Base-by-base conservation (phyloP, 2,888 invertebrate genomes). In the Pherbina coryleti region DNA sequence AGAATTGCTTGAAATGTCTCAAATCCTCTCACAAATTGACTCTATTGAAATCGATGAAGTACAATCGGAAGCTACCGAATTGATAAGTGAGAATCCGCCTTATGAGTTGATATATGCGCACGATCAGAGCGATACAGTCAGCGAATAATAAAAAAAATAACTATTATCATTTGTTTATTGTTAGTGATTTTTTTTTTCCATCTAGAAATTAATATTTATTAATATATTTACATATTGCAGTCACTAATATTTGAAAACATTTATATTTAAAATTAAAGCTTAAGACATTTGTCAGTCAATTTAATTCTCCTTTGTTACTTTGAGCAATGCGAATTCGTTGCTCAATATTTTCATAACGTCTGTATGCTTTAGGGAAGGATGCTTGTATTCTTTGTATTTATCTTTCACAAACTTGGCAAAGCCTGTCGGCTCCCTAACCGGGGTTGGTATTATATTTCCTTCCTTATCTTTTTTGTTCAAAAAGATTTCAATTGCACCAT, bases 361-460 rank as follows among this genome's bases (percentile, higher is more conserved):
- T 2, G 86, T 86, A 79, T 89, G 89, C 37, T 86, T 85, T 9
- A 86, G 78, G 79, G 87, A 83, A 0, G 86, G 85, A 3, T 79
- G 82, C 74, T 90, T 89, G 72, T 84, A 84, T 34, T 85, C 82
- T 53, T 87, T 84, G 64, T 88, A 90, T 69, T 90, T 88, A 0
- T 90, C 89, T 79, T 89, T 86, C 1, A 90, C 90, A 71, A 86
- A 90, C 79, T 90, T 90, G 0, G 90, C 90, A 79, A 90, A 90
- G 0, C 90, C 90, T 2, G 84, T 85, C 8, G 89, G 84, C 78
- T 86, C 83, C 1, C 83, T 84, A 0, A 87, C 87, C 0, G 90
- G 89, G 25, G 87, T 88, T 0, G 84, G 79, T 0, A 87, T 75
- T 2, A 85, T 81, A 60, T 87, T 86, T 0, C 90, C 90, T 0